phyloP scores from a whole-genome alignment of 2,113 vertebrate genomes.

The Chamaetylas fuelleborni region DNA sequence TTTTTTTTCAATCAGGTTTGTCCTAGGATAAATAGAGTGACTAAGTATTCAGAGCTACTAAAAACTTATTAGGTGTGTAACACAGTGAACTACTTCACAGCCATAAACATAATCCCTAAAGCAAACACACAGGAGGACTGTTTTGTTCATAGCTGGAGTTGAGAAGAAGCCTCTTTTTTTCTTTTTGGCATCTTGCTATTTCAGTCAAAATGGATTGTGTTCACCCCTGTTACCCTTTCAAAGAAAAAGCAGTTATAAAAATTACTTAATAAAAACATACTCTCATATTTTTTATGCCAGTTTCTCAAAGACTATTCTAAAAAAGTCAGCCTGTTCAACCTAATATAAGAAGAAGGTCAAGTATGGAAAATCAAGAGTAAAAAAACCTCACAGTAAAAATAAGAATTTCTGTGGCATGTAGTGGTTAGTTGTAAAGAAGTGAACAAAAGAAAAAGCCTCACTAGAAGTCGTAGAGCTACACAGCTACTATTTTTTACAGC shows the following conservation, averaged over 20 bases:
- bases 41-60: constrained; percentile 49
- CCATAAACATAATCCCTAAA: constrained; percentile 18
- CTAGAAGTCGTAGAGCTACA: neutral
- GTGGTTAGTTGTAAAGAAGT: constrained; percentile 37
- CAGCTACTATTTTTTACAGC: constrained; percentile 32
- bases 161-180: neutral
- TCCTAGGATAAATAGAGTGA: neutral
- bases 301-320: neutral
- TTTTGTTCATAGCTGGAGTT: neutral
- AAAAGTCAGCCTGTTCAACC: constrained; percentile 35
- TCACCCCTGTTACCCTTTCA: neutral
- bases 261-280: neutral
- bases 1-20: neutral
- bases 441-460: constrained; percentile 4
- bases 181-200: neutral
- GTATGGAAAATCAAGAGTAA: constrained; percentile 28
- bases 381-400: neutral
- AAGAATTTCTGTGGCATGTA: neutral
- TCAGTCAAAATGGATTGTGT: neutral
- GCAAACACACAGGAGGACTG: neutral
- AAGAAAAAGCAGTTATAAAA: neutral
- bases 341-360: constrained; percentile 11
- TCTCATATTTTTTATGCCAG: neutral
- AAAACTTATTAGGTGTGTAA: constrained; percentile 31
- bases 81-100: constrained; percentile 44